Conservation (phyloP, 2,888 invertebrate genomes). For the Drosophila peninsularis region DNA sequence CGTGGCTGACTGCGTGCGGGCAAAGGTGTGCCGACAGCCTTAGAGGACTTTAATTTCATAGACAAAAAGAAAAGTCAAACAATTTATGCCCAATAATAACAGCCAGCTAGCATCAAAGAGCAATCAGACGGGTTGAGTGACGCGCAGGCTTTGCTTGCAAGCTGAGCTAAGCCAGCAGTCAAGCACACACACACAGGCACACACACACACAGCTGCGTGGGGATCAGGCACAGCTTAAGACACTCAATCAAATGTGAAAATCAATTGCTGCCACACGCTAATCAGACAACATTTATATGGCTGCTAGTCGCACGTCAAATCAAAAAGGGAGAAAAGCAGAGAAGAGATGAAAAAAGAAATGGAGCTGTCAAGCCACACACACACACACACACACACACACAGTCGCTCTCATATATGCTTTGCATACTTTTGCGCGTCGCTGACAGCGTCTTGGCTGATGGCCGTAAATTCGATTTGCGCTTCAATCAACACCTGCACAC, state of each 20-base stretch:
- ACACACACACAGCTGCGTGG: constrained; percentile 9
- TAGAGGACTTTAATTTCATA: constrained; percentile 27
- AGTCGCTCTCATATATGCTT: constrained; percentile 28
- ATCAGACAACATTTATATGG: constrained; percentile 62
- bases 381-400: constrained; percentile 9
- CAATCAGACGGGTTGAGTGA: neutral
- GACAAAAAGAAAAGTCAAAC: constrained; percentile 28
- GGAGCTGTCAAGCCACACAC: constrained; percentile 30
- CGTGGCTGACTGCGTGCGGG: constrained; percentile 4
- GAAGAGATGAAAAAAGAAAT: constrained; percentile 15
- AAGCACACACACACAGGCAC: constrained; percentile 14
- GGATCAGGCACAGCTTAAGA: constrained; percentile 50
- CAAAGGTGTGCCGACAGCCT: constrained; percentile 1
- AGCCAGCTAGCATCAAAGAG: constrained; percentile 38
- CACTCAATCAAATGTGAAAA: constrained; percentile 60
- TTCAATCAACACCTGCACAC: constrained; percentile 64
- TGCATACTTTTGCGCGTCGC: constrained; percentile 52
- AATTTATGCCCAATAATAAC: constrained; percentile 53
- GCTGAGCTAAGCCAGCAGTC: constrained; percentile 29
- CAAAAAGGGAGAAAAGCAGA: neutral
- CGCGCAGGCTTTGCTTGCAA: constrained; percentile 29
- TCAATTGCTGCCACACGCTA: constrained; percentile 61
- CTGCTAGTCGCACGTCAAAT: constrained; percentile 35
- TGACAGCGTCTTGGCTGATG: constrained; percentile 23
- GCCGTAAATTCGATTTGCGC: constrained; percentile 63